Percentiles rank a stretch among this genome's conserved stretches.
Evolutionary conservation across 2,797 vertebrate genomes (phyloP).

Genomic region (Scyliorhinus canicula): DNA sequence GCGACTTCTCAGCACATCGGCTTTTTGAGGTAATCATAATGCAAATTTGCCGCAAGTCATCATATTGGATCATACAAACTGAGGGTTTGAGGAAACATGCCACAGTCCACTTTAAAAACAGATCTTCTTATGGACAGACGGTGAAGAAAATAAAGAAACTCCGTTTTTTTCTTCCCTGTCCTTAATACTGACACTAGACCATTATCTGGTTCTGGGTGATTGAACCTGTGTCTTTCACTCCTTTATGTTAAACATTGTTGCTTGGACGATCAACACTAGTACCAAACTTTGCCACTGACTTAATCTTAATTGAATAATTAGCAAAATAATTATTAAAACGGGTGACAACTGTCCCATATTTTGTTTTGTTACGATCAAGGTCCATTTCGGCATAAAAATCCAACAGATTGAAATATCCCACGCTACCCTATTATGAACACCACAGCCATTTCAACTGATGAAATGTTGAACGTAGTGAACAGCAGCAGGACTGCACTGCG

Average conservation of each 20-base stretch:
- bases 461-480: background rate
- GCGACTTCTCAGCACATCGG: no score
- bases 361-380: background rate
- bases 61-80: no score
- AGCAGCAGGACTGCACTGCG: background rate
- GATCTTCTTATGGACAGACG: no score
- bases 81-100: no score
- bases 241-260: background rate
- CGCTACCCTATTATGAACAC: background rate
- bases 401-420: background rate
- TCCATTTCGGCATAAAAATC: background rate
- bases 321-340: background rate
- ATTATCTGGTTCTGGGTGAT: background rate
- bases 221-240: background rate
- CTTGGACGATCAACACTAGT: background rate
- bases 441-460: background rate
- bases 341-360: background rate
- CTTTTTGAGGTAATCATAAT: no score
- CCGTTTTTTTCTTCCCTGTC: no score
- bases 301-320: background rate
- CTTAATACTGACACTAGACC: background rate
- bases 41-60: no score
- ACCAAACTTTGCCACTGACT: background rate
- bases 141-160: no score
- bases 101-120: no score